These are phyloP conservation scores for Phalloptychus januarius DNA, from an alignment of 2,797 vertebrate species.

Conservation along the genomic window DNA sequence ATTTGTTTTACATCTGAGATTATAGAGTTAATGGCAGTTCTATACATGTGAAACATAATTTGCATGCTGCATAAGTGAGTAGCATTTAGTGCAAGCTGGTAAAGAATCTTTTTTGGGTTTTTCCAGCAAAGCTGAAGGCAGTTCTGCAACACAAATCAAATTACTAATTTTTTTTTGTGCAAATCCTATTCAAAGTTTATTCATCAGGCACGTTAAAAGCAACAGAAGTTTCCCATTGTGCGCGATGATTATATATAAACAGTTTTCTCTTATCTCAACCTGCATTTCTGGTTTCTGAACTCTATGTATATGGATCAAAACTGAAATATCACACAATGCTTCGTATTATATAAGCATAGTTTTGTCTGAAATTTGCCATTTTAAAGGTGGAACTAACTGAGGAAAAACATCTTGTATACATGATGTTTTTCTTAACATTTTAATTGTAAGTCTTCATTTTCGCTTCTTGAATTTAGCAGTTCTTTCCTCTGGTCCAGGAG, in stretches of 20 bases:
- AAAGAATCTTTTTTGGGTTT: conserved; percentile 1
- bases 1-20: not conserved
- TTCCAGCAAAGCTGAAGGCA: not conserved
- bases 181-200: not conserved
- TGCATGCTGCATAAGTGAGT: not conserved
- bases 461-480: not conserved
- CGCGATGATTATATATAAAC: not conserved
- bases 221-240: not conserved
- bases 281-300: not conserved
- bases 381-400: not conserved
- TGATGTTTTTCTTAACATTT: not conserved
- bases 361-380: not conserved
- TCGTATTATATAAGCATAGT: not conserved
- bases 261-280: not conserved
- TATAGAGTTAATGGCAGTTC: not conserved
- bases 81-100: not conserved
- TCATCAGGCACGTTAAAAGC: not conserved
- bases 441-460: not conserved
- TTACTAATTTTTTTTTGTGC: not conserved
- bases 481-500: not conserved
- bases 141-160: not conserved
- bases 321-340: not conserved
- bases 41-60: not conserved
- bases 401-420: not conserved
- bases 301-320: not conserved